phyloP scores from a whole-genome alignment of 1,140 invertebrate genomes.

The Sogatella furcifera region DNA sequence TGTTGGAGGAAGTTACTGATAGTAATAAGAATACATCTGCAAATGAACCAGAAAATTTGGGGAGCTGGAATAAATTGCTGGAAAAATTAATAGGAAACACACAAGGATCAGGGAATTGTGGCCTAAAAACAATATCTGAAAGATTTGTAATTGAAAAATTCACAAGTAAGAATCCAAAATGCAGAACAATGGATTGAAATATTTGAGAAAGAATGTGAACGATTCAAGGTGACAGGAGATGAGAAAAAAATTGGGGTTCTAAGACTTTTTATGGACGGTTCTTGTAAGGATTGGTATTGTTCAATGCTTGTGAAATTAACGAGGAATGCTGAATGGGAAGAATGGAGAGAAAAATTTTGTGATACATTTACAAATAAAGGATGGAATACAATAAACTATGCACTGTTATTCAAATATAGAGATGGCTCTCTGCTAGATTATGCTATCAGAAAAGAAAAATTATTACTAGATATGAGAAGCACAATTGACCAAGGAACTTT shows the following conservation, averaged over 20 bases:
- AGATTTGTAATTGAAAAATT: slow-evolving; percentile 24
- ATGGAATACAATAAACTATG: slow-evolving; percentile 27
- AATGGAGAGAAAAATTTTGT: slow-evolving; percentile 28
- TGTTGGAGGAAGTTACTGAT: slow-evolving; percentile 11
- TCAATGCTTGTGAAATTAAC: slow-evolving; percentile 27
- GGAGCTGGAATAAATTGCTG: slow-evolving; percentile 6
- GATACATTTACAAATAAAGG: slow-evolving; percentile 28
- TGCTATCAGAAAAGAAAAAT: slow-evolving; percentile 28
- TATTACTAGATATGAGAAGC: slow-evolving; percentile 23
- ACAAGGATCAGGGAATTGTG: no score
- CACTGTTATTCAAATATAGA: slow-evolving; percentile 26
- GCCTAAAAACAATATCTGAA: slow-evolving; percentile 3
- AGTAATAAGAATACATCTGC: no score
- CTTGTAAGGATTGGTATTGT: slow-evolving; percentile 27
- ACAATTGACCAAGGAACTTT: no score
- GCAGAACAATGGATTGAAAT: slow-evolving; percentile 27
- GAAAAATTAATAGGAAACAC: slow-evolving; percentile 13
- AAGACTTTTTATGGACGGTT: no score
- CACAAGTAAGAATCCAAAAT: slow-evolving; percentile 21
- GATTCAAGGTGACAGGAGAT: no score
- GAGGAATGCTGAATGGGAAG: slow-evolving; percentile 24
- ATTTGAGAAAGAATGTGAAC: no score
- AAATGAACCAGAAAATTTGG: no score
- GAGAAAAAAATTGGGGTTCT: no score
- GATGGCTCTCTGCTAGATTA: slow-evolving; percentile 27